phyloP scores from a whole-genome alignment of 2,888 invertebrate genomes.

The Lathronympha strigana region DNA sequence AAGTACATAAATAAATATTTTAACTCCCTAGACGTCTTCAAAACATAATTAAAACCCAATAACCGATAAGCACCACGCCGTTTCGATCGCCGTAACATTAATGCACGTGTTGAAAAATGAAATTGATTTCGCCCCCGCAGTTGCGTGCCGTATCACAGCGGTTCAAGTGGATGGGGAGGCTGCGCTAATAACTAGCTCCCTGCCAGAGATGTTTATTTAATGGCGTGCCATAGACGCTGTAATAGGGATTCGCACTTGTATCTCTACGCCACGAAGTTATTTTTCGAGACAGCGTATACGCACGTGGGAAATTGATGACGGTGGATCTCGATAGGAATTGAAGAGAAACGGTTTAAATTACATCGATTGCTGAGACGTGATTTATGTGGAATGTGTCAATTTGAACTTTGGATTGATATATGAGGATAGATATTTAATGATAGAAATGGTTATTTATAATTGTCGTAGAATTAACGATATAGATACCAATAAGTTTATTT shows the following conservation, averaged over 20 bases:
- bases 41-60: conserved; percentile 37
- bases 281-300: conserved; percentile 46
- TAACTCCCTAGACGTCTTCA: conserved; percentile 3
- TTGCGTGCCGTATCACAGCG: conserved; percentile 81
- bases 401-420: conserved; percentile 1
- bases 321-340: conserved; percentile 1
- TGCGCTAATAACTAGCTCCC: conserved; percentile 79
- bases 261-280: conserved; percentile 51
- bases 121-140: conserved; percentile 79
- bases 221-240: conserved; percentile 78
- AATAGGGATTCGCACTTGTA: conserved; percentile 69
- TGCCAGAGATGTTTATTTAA: conserved; percentile 82
- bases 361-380: conserved; percentile 2
- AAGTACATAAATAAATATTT: too few relatives aligned
- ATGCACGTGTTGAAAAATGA: conserved; percentile 82
- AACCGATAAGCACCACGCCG: conserved; percentile 45
- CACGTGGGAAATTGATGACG: conserved; percentile 24
- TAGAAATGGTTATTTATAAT: background rate
- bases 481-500: too few relatives aligned
- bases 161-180: conserved; percentile 76
- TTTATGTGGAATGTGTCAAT: conserved; percentile 4
- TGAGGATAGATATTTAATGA: background rate
- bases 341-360: conserved; percentile 19
- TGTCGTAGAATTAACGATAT: background rate
- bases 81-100: conserved; percentile 73